Evolutionary conservation across 2,113 vertebrate species (phyloP), one percentile per base, ranked within the genome.

Genomic region (Vicugna pacos): DNA sequence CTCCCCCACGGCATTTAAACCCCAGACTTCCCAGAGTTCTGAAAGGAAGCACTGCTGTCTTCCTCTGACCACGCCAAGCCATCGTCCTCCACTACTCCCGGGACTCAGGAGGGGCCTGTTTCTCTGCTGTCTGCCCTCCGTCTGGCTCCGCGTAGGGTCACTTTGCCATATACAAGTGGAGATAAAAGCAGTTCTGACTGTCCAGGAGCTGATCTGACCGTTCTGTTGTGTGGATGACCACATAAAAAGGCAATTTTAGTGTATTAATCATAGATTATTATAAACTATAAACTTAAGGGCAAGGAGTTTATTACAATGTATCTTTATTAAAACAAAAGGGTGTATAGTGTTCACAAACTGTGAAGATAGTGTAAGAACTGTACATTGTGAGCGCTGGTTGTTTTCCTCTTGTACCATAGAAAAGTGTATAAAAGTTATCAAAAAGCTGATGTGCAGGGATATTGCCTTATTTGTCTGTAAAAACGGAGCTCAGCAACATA

Each of bases 281-380:
- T 91, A 93, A 98, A 98, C 94, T 95, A 97, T 95, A 97, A 97
- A 98, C 73, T 97, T 97, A 97, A 98, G 98, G 98, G 98, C 98
- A 98, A 98, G 98, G 97, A 99, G 97, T 99, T 99, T 98, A 98
- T 98, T 98, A 98, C 98, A 98, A 97, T 99, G 98, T 99, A 98
- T 99, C 98, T 99, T 99, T 99, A 99, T 99, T 83, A 70, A 98
- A 98, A 98, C 98, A 98, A 98, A 99, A 98, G 98, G 90, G 98
- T 99, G 98, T 99, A 99, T 99, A 99, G 99, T 99, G 99, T 99
- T 99, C 99, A 99, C 98, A 98, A 98, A 98, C 99, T 99, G 98
- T 99, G 99, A 99, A 99, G 99, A 99, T 98, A 98, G 98, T 98
- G 98, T 98, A 98, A 98, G 98, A 98, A 98, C 97, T 99, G 98